Evolutionary conservation across 1,140 invertebrate species (phyloP).

Genomic region (Ephestia elutella): DNA sequence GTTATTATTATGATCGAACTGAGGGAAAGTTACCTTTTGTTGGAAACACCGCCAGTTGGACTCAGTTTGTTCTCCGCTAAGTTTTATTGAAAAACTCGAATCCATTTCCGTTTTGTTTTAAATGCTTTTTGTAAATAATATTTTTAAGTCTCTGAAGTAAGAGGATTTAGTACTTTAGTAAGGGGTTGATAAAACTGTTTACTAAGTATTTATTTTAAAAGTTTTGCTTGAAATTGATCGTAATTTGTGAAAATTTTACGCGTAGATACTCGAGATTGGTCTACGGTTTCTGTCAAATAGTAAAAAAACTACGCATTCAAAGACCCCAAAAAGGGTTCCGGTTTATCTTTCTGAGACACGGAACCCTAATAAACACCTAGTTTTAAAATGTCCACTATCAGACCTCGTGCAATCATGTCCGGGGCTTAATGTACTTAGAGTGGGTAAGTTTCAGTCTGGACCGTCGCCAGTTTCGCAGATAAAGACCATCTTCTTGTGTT

Average conservation of each 20-base stretch:
- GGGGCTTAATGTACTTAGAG: slow-evolving; percentile 25
- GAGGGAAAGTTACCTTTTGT: slow-evolving; percentile 28
- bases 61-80: slow-evolving; percentile 10
- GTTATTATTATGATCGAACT: slow-evolving; percentile 24
- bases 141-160: background rate
- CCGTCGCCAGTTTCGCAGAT: slow-evolving; percentile 26
- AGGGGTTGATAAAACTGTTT: too few species aligned
- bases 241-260: too few species aligned
- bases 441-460: slow-evolving; percentile 39
- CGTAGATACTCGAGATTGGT: too few species aligned
- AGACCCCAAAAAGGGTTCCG: too few species aligned
- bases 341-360: too few species aligned
- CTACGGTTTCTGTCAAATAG: too few species aligned
- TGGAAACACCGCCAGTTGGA: slow-evolving; percentile 19
- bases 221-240: too few species aligned
- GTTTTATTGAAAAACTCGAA: slow-evolving; percentile 16
- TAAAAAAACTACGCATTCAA: too few species aligned
- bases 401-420: slow-evolving; percentile 33
- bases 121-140: background rate
- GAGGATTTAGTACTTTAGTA: too few species aligned
- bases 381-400: slow-evolving; percentile 25
- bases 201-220: too few species aligned
- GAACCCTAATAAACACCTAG: too few species aligned
- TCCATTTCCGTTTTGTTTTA: background rate
- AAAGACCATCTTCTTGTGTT: slow-evolving; percentile 26